Evolutionary conservation across 2,113 vertebrate genomes (phyloP).

Genomic region (Proterorhinus semilunaris): DNA sequence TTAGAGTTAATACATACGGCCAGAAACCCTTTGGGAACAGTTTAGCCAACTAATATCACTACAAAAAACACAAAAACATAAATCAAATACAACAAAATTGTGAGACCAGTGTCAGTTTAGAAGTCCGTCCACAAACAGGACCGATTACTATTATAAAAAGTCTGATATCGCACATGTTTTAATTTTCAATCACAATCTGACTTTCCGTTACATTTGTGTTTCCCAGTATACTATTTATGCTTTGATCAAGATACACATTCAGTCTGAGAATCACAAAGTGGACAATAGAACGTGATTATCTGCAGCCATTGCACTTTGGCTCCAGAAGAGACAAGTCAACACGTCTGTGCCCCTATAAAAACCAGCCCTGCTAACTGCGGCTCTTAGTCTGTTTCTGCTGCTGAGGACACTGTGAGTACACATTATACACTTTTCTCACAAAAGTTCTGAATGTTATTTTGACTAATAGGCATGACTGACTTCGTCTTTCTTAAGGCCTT

Average conservation of each 20-base stretch:
- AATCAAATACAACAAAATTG: too few species aligned
- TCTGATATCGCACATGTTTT: too few species aligned
- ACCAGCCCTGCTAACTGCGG: constrained; percentile 28
- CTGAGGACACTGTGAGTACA: constrained; percentile 72
- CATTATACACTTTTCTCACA: constrained; percentile 7
- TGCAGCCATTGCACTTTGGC: constrained; percentile 75
- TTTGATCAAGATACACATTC: constrained; percentile 38
- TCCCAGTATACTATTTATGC: background rate
- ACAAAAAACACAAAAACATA: too few species aligned
- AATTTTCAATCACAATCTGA: background rate
- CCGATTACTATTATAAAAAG: too few species aligned
- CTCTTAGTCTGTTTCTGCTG: constrained; percentile 35
- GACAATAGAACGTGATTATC: constrained; percentile 64
- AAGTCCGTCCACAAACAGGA: too few species aligned
- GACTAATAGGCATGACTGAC: background rate
- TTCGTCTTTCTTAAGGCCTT: too few species aligned
- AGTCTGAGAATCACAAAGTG: constrained; percentile 1
- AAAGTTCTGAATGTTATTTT: too few species aligned
- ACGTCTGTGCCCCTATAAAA: constrained; percentile 71
- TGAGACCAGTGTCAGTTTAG: too few species aligned
- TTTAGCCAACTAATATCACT: too few species aligned
- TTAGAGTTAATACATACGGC: too few species aligned
- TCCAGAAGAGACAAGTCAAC: constrained; percentile 66
- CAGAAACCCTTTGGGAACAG: too few species aligned
- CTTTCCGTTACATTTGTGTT: background rate